Evolutionary conservation across 2,113 vertebrate species (phyloP).

Genomic region (Neomonachus schauinslandi): DNA sequence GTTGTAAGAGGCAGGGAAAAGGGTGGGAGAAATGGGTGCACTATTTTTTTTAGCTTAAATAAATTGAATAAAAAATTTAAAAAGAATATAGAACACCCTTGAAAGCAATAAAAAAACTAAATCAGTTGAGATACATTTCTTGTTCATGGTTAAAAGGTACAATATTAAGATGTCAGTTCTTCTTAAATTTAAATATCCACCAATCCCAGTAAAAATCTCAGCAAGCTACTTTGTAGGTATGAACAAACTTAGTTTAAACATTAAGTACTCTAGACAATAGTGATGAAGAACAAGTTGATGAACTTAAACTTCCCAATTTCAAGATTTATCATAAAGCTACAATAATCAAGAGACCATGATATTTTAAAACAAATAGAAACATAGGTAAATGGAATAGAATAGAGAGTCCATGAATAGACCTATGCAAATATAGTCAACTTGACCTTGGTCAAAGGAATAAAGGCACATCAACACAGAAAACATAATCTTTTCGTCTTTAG

Average conservation of each 20-base stretch:
- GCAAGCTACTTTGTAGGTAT: constrained; percentile 8
- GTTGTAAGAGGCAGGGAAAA: background rate
- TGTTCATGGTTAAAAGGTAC: background rate
- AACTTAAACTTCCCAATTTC: background rate
- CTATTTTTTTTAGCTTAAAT: background rate
- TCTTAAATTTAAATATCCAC: background rate
- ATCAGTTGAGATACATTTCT: background rate
- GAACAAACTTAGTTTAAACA: background rate
- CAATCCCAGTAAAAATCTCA: background rate
- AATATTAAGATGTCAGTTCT: constrained; percentile 2
- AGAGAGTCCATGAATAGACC: background rate
- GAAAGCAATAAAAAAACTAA: background rate
- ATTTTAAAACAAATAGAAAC: background rate
- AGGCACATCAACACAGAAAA: background rate
- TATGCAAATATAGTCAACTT: background rate
- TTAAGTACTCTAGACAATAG: background rate
- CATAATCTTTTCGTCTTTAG: background rate
- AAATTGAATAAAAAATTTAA: background rate
- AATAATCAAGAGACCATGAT: background rate
- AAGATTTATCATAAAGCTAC: background rate
- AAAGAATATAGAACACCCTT: background rate
- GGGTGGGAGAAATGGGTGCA: background rate
- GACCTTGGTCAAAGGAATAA: background rate
- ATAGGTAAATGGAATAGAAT: background rate
- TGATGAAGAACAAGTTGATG: background rate